Conservation (phyloP, 2,888 invertebrate genomes). For the Drosophila ustulata region DNA sequence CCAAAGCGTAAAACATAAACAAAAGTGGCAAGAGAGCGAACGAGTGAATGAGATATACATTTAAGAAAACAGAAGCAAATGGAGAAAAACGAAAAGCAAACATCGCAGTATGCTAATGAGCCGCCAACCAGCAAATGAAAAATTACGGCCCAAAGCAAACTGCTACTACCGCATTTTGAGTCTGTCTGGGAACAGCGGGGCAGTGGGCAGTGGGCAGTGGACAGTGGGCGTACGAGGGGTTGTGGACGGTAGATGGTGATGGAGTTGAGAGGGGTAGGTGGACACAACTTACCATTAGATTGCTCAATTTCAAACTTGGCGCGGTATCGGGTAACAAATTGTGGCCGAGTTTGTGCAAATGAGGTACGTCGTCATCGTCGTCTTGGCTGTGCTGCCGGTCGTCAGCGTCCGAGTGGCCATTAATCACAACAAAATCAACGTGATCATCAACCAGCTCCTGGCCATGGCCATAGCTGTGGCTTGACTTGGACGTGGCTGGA, state of each 20-base stretch:
- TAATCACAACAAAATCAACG: constrained; percentile 74
- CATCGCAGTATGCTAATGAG: constrained; percentile 74
- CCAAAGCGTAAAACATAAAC: constrained; percentile 25
- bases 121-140: constrained; percentile 57
- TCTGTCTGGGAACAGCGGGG: constrained; percentile 19
- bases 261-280: constrained; percentile 6
- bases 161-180: constrained; percentile 46
- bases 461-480: constrained; percentile 39
- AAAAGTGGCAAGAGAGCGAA: background rate
- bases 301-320: constrained; percentile 85
- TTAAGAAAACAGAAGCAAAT: constrained; percentile 35
- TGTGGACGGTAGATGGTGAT: constrained; percentile 1
- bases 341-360: constrained; percentile 67
- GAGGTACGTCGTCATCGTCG: constrained; percentile 42
- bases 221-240: constrained; percentile 1
- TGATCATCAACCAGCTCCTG: constrained; percentile 73
- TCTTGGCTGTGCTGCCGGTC: constrained; percentile 22
- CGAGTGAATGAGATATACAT: background rate
- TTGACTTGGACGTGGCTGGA: constrained; percentile 39
- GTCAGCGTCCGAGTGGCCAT: constrained; percentile 59
- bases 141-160: constrained; percentile 55
- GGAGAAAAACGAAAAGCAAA: constrained; percentile 46
- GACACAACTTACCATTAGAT: constrained; percentile 84
- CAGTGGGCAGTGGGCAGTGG: background rate
- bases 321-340: constrained; percentile 83